A percentile compares a stretch with the other conserved stretches of the same genome.
phyloP scores from a whole-genome alignment of 2,113 vertebrate genomes.

The Cariama cristata region DNA sequence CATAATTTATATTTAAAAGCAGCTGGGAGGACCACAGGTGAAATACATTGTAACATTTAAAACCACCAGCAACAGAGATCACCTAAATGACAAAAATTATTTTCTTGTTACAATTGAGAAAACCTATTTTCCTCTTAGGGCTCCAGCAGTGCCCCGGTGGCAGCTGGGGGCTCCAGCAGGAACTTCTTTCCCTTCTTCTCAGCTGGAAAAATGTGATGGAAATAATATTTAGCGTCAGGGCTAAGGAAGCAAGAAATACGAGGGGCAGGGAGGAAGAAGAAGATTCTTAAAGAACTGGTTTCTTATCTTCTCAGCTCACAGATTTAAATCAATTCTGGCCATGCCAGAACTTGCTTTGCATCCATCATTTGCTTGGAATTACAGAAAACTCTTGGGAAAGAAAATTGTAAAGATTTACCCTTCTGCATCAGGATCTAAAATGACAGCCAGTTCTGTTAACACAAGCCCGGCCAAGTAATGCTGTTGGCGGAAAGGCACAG shows the following conservation, averaged over 20 bases:
- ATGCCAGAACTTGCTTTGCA: not conserved
- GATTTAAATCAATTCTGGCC: not conserved
- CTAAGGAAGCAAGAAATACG: not conserved
- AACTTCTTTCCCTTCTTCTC: not conserved
- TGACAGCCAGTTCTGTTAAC: conserved; percentile 92
- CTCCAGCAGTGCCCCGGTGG: not conserved
- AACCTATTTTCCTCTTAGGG: not conserved
- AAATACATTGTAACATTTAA: not conserved
- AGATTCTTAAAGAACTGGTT: not conserved
- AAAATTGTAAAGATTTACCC: conserved; percentile 80
- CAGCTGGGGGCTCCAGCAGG: not conserved
- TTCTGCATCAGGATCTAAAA: conserved; percentile 96
- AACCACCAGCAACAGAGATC: not conserved
- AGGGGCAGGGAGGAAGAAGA: not conserved
- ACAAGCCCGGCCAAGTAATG: conserved; percentile 95
- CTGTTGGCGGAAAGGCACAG: conserved; percentile 95
- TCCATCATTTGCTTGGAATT: not conserved
- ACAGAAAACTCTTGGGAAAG: not conserved
- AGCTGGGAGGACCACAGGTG: not conserved
- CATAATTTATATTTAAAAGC: conserved; percentile 1
- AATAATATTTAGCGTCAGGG: not conserved
- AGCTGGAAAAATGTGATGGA: not conserved
- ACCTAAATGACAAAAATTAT: not conserved
- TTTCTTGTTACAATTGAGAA: not conserved
- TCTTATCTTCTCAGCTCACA: not conserved